A percentile compares a stretch with the other conserved stretches of the same genome.
These are phyloP conservation scores for Melinaea marsaeus DNA, from an alignment of 2,888 invertebrate genomes.

Conservation along the genomic window DNA sequence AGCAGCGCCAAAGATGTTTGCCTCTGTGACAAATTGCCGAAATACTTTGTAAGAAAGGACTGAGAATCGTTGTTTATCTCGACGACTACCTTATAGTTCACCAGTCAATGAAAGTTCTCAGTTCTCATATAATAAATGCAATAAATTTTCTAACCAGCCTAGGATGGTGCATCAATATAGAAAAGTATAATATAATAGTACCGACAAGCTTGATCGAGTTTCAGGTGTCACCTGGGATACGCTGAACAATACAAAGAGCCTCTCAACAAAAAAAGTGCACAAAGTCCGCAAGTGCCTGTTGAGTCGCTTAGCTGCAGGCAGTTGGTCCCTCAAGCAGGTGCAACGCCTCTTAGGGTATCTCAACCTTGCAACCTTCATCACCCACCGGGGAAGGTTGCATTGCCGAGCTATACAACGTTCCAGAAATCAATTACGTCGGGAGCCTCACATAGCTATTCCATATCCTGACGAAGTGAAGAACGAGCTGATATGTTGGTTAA, in stretches of 20 bases:
- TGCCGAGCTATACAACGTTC: too few relatives aligned
- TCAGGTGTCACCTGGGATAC: constrained; percentile 25
- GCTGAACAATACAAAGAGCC: constrained; percentile 14
- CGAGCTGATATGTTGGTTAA: background rate
- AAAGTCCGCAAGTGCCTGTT: too few relatives aligned
- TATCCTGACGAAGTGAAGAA: background rate
- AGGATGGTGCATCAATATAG: constrained; percentile 20
- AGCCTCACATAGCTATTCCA: background rate
- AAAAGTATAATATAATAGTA: constrained; percentile 15
- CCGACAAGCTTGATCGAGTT: constrained; percentile 17
- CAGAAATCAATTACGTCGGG: too few relatives aligned
- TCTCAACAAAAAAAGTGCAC: too few relatives aligned
- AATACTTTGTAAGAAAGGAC: constrained; percentile 19
- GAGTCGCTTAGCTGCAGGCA: too few relatives aligned
- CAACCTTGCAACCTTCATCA: too few relatives aligned
- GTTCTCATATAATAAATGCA: constrained; percentile 3
- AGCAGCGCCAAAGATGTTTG: constrained; percentile 29
- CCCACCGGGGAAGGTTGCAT: too few relatives aligned
- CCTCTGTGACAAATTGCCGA: constrained; percentile 25
- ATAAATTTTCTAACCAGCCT: constrained; percentile 8
- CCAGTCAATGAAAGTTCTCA: constrained; percentile 7
- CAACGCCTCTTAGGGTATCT: too few relatives aligned
- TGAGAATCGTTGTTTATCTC: constrained; percentile 24
- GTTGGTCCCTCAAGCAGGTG: too few relatives aligned
- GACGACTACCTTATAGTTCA: constrained; percentile 24